Base-by-base conservation (phyloP, 2,888 invertebrate species). In the Amphipoea oculea region DNA sequence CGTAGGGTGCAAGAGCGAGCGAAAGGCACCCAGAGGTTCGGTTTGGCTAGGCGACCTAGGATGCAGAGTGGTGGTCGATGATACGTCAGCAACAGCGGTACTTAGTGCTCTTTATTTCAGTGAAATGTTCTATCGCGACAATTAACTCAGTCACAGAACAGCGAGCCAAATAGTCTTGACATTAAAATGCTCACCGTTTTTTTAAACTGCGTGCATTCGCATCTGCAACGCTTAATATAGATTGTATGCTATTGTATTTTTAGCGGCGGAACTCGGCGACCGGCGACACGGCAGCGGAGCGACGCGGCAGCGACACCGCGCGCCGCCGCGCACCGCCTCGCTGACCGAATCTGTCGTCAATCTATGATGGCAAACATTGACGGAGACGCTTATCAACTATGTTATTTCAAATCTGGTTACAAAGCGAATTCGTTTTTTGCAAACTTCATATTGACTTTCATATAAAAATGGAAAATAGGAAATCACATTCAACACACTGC, bases 101-200 rank as follows among this genome's bases (percentile, higher is more conserved):
- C n/a, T n/a, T n/a, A 48, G 40, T 51, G 14, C 42, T 40, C 48
- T 45, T 70, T 57, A 76, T 63, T 45, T 48, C 12, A 45, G 54
- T n/a, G 14, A 73, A 63, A 45, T 23, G 23, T 23, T 79, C 14
- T n/a, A 73, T 65, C 40, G 14, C 45, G 54, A 63, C 45, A 83
- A 68, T 83, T 73, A 71, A 72, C 40, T 71, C 29, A 60, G 75
- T 60, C 66, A 68, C 60, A 62, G 63, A 29, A 70, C 62, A 66
- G 40, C n/a, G 71, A 72, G 84, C 73, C 80, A 84, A 86, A 76
- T 79, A 65, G 4, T 72, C 54, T 48, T 68, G 74, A 73, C 65
- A 76, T 76, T 76, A 84, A 78, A 73, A 83, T 83, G 45, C 45
- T 84, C n/a, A 66, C n/a, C 29, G 60, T 71, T 70, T 83, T 83